Conservation (phyloP, 2,888 invertebrate genomes). For the Lampropteryx suffumata region DNA sequence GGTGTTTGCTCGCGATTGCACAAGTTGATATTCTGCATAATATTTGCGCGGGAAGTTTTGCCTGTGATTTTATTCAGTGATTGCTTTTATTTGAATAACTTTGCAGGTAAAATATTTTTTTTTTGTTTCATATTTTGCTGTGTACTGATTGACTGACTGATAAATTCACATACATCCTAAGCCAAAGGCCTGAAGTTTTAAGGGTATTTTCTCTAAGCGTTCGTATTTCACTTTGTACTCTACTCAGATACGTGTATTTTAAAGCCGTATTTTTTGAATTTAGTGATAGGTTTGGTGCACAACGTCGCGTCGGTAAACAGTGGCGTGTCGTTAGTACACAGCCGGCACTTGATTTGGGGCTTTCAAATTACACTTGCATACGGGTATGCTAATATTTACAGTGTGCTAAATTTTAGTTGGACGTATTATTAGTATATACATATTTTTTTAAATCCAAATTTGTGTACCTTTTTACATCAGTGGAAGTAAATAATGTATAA, state of each 20-base stretch:
- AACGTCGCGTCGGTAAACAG: neutral
- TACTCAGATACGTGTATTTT: too few relatives aligned
- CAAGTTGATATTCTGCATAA: slow-evolving; percentile 23
- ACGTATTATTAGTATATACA: too few relatives aligned
- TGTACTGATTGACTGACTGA: too few relatives aligned
- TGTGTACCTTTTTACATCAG: too few relatives aligned
- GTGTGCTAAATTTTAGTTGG: neutral
- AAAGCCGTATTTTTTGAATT: slow-evolving; percentile 1
- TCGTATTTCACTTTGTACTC: too few relatives aligned
- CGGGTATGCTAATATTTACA: neutral
- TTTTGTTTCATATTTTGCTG: too few relatives aligned
- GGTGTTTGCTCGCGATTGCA: slow-evolving; percentile 30
- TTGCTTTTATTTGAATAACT: slow-evolving; percentile 6
- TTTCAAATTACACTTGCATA: slow-evolving; percentile 8
- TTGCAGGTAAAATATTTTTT: neutral
- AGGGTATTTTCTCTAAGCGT: too few relatives aligned
- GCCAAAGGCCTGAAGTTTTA: too few relatives aligned
- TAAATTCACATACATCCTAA: too few relatives aligned
- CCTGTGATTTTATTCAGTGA: slow-evolving; percentile 11
- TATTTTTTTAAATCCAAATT: too few relatives aligned
- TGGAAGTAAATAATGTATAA: too few relatives aligned
- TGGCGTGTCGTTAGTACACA: slow-evolving; percentile 3
- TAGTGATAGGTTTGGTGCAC: neutral
- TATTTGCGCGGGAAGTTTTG: slow-evolving; percentile 13
- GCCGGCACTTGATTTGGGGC: slow-evolving; percentile 9